Conservation (phyloP, 2,797 vertebrate species). For the Rhabdophis nuchalis region DNA sequence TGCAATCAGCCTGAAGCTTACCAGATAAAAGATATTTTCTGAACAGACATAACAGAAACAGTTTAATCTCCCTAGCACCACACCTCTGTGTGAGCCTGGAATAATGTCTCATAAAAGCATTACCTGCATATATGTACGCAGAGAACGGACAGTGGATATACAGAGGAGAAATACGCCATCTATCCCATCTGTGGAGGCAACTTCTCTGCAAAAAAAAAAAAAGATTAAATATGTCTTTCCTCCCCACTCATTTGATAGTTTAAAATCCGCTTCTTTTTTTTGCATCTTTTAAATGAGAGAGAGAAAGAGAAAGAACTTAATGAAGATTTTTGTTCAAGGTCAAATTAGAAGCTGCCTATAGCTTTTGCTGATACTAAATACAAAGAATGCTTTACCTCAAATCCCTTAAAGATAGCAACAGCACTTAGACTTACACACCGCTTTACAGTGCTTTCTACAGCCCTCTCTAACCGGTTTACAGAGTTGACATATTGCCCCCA, state of each 20-base stretch:
- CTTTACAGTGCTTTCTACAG: not conserved
- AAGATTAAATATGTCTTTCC: slow-evolving; percentile 19
- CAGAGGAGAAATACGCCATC: not conserved
- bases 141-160: not conserved
- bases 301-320: not conserved
- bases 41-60: slow-evolving; percentile 27
- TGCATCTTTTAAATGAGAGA: slow-evolving; percentile 29
- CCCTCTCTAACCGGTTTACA: not conserved
- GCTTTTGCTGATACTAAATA: slow-evolving; percentile 32
- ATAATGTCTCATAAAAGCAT: slow-evolving; percentile 16
- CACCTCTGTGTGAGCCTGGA: not conserved
- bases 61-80: slow-evolving; percentile 20
- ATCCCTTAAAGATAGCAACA: not conserved
- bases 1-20: slow-evolving; percentile 15
- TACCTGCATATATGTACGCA: slow-evolving; percentile 8
- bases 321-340: not conserved
- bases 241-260: slow-evolving; percentile 14
- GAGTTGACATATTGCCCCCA: not conserved
- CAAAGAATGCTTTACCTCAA: not conserved
- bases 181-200: not conserved
- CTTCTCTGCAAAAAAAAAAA: slow-evolving; percentile 6
- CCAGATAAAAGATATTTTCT: slow-evolving; percentile 31
- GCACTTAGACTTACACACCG: not conserved
- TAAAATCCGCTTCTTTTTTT: slow-evolving; percentile 35
- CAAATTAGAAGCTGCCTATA: slow-evolving; percentile 6